Base-by-base conservation (phyloP, 2,888 invertebrate species). In the Endomychus coccineus region DNA sequence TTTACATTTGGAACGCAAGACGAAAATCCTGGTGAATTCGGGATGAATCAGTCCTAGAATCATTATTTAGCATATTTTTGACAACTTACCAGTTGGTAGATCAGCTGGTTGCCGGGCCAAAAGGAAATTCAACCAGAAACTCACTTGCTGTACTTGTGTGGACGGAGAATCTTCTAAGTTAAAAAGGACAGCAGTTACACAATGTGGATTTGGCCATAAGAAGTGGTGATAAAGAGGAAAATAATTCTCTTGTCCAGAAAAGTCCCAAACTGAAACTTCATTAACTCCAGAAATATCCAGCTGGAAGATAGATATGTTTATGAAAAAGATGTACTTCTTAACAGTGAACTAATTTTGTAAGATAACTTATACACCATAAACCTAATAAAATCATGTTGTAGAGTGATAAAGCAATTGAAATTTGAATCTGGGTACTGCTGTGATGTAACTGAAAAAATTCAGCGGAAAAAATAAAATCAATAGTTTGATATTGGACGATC, bases 111-210 rank as follows among this genome's bases (percentile, higher is more conserved):
- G 62, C 35, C 83, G 68, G 22, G 80, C 76, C 57, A 80, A 71
- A 38, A 85, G 68, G 61, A 84, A 84, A 52, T 79, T 75, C 39
- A 85, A 64, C 85, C 85, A 85, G 66, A 82, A 84, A 50, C 73
- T 70, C 16, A 80, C 74, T 59, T 78, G 77, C 44, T 77, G 75
- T 16, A 79, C 62, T 60, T 81, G 80, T 43, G 80, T 76, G 27
- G 72, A 71, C 5, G 79, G 69, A 4, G 80, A 70, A 52, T 83
- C 82, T 46, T 73, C 70, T 30, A 83, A 68, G 54, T 72, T 78
- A 63, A 82, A 80, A 31, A 81, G 69, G 40, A 85, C 71, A 16
- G 79, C 67, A 55, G 67, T 57, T 36, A 66, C 27, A 33, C 61
- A 50, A 48, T 64, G 59, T 65, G 75, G 56, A 17, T 58, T 58